These are phyloP conservation scores for Doris montereyensis DNA, from an alignment of 2,888 invertebrate genomes.

Conservation along the genomic window DNA sequence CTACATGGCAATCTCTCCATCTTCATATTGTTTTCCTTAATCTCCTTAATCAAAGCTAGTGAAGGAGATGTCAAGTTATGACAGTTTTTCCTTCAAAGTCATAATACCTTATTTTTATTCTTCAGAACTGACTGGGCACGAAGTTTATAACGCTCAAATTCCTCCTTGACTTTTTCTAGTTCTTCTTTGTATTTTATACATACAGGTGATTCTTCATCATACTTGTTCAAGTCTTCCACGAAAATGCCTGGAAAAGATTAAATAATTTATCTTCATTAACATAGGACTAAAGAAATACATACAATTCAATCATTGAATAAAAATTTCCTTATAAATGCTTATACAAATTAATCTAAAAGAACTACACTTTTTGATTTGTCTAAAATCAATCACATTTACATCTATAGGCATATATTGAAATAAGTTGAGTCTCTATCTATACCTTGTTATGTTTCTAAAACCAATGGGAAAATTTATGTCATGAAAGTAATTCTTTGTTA, in stretches of 20 bases:
- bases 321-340: neutral
- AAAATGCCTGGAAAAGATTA: conserved; percentile 27
- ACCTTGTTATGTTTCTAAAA: no score
- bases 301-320: neutral
- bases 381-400: neutral
- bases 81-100: no score
- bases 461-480: no score
- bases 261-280: neutral
- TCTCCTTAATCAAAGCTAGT: no score
- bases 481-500: no score
- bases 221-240: conserved; percentile 41
- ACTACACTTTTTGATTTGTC: neutral
- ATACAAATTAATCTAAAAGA: neutral
- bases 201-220: conserved; percentile 51
- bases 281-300: neutral
- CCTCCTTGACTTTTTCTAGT: conserved; percentile 78
- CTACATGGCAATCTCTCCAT: no score
- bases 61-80: no score
- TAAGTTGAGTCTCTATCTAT: no score
- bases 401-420: no score
- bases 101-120: conserved; percentile 71
- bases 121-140: conserved; percentile 73
- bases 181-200: conserved; percentile 79
- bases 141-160: conserved; percentile 80
- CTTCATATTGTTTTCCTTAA: no score